Percentiles rank a stretch among this genome's conserved stretches.
Evolutionary conservation across 2,888 invertebrate genomes (phyloP).

Genomic region (Orthonevra nobilis): DNA sequence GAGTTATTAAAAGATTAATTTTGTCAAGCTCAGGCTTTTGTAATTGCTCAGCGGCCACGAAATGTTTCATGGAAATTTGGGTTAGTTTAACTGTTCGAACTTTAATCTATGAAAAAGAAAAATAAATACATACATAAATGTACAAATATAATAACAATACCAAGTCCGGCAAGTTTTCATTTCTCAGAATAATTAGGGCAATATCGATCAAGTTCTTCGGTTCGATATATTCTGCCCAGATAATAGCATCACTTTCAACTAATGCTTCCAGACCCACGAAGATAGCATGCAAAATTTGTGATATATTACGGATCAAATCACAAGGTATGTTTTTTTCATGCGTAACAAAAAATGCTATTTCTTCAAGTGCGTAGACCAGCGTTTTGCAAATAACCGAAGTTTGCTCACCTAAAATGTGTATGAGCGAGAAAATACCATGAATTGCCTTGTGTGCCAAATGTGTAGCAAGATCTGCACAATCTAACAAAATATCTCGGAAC

Average conservation of each 20-base stretch:
- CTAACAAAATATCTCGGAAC: conserved; percentile 81
- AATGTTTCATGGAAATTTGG: conserved; percentile 86
- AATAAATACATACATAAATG: conserved; percentile 57
- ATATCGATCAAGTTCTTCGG: conserved; percentile 84
- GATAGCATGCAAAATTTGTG: conserved; percentile 84
- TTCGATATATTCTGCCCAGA: conserved; percentile 90
- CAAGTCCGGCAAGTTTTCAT: conserved; percentile 81
- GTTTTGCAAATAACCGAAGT: conserved; percentile 84
- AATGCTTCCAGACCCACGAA: conserved; percentile 84
- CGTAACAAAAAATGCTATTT: conserved; percentile 77
- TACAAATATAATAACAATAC: conserved; percentile 80
- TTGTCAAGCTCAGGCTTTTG: conserved; percentile 84
- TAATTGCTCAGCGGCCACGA: conserved; percentile 86
- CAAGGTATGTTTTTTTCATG: conserved; percentile 42
- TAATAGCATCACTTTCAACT: conserved; percentile 86
- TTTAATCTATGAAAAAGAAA: conserved; percentile 82
- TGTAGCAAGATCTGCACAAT: conserved; percentile 71
- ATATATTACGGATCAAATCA: conserved; percentile 80
- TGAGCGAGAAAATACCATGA: conserved; percentile 78
- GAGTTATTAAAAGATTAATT: conserved; percentile 85
- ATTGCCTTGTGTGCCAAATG: conserved; percentile 78
- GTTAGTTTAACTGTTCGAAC: conserved; percentile 87
- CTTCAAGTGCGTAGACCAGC: conserved; percentile 83
- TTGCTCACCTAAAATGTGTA: conserved; percentile 83
- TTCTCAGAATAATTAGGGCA: conserved; percentile 81